phyloP scores from a whole-genome alignment of 2,888 invertebrate species.

The Ceriagrion tenellum region DNA sequence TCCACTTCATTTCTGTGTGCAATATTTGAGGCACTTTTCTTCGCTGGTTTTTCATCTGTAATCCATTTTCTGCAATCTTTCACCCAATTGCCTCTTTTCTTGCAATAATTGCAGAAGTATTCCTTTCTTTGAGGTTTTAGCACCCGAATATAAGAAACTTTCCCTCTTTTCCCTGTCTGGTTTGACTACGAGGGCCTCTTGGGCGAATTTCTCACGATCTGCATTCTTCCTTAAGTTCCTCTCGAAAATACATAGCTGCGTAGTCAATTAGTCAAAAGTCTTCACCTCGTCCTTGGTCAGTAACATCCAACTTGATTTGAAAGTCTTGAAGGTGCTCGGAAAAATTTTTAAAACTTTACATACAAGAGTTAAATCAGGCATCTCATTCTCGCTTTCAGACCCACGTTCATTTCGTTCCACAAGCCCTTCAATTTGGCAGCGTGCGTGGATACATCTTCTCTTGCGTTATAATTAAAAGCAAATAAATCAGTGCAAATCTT shows the following conservation, averaged over 20 bases:
- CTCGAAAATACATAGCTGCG: neutral
- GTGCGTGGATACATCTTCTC: no score
- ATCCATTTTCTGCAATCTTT: neutral
- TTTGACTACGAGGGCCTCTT: neutral
- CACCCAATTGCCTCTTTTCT: neutral
- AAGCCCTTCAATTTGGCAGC: no score
- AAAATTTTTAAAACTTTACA: neutral
- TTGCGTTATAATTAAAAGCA: no score
- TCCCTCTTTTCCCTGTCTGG: neutral
- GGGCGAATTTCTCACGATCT: neutral
- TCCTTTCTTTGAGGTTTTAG: neutral
- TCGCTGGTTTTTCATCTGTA: neutral
- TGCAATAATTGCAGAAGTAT: neutral
- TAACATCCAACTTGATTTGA: neutral
- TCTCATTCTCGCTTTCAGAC: no score
- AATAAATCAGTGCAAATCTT: no score
- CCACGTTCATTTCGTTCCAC: no score
- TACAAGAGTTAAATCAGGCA: neutral
- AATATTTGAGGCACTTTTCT: no score
- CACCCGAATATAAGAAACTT: neutral
- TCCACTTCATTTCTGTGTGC: no score
- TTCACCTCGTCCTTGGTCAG: no score
- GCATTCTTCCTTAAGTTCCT: neutral
- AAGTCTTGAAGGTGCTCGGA: neutral
- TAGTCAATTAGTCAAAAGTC: neutral